phyloP scores from a whole-genome alignment of 2,888 invertebrate species.

The Pyrocoelia pectoralis region DNA sequence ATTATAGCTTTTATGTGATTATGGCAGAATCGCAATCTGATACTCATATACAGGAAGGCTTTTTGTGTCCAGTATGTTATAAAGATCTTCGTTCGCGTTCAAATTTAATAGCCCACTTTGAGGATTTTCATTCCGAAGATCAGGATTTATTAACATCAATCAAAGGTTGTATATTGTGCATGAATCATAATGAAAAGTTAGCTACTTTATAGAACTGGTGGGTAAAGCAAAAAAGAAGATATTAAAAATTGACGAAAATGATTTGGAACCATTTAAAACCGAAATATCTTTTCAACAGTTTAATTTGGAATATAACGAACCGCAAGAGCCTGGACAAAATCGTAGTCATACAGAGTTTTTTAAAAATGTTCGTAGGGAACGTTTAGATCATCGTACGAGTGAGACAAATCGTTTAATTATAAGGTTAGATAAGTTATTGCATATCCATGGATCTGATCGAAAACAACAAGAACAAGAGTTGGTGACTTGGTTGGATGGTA shows the following conservation, averaged over 20 bases:
- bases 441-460: conserved; percentile 74
- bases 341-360: conserved; percentile 78
- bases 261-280: conserved; percentile 67
- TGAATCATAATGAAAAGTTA: background rate
- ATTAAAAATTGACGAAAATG: conserved; percentile 75
- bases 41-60: conserved; percentile 84
- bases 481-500: conserved; percentile 95
- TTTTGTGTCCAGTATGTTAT: conserved; percentile 94
- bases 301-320: conserved; percentile 62
- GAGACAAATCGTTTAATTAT: conserved; percentile 97
- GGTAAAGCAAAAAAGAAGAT: conserved; percentile 93
- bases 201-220: conserved; percentile 65
- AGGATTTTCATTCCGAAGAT: conserved; percentile 86
- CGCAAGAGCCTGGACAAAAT: conserved; percentile 72
- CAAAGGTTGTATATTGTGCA: conserved; percentile 64
- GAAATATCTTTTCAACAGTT: conserved; percentile 53
- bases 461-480: conserved; percentile 77
- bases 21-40: conserved; percentile 52
- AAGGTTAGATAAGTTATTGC: conserved; percentile 88
- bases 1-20: too few species aligned
- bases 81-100: conserved; percentile 86
- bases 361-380: conserved; percentile 69
- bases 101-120: conserved; percentile 87
- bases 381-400: conserved; percentile 87
- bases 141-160: conserved; percentile 82